These are phyloP conservation scores for Habropoda laboriosa DNA, from an alignment of 1,140 invertebrate species.

Conservation along the genomic window DNA sequence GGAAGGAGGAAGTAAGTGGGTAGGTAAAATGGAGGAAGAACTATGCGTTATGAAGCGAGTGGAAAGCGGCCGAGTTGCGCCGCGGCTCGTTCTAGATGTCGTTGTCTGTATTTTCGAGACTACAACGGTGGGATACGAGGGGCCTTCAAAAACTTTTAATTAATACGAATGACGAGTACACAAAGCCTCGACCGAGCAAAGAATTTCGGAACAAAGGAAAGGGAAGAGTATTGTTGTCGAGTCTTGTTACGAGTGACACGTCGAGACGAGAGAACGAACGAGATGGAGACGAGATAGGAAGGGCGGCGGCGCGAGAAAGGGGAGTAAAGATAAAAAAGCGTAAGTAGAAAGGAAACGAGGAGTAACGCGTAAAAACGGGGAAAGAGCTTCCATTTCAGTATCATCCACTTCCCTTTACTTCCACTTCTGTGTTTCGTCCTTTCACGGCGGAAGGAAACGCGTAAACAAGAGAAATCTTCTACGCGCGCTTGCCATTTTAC, in stretches of 20 bases:
- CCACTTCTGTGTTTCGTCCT: constrained; percentile 28
- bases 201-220: constrained; percentile 75
- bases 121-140: constrained; percentile 54
- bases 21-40: too few species aligned
- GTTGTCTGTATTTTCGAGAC: constrained; percentile 48
- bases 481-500: constrained; percentile 43
- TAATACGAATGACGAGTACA: constrained; percentile 72
- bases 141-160: constrained; percentile 75
- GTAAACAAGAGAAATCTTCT: constrained; percentile 58
- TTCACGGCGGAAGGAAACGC: constrained; percentile 43
- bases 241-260: constrained; percentile 72
- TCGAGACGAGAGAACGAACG: constrained; percentile 46
- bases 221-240: constrained; percentile 73
- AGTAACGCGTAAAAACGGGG: constrained; percentile 51
- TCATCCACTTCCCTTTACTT: constrained; percentile 57
- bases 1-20: too few species aligned
- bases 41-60: constrained; percentile 2
- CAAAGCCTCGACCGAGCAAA: constrained; percentile 70
- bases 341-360: constrained; percentile 24
- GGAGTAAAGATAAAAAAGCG: constrained; percentile 20
- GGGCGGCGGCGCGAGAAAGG: constrained; percentile 20
- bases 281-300: constrained; percentile 34
- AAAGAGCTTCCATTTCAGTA: constrained; percentile 58
- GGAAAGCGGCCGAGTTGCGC: constrained; percentile 30
- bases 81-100: constrained; percentile 33